Evolutionary conservation across 2,113 vertebrate species (phyloP).

Genomic region (Micronisus gabar): DNA sequence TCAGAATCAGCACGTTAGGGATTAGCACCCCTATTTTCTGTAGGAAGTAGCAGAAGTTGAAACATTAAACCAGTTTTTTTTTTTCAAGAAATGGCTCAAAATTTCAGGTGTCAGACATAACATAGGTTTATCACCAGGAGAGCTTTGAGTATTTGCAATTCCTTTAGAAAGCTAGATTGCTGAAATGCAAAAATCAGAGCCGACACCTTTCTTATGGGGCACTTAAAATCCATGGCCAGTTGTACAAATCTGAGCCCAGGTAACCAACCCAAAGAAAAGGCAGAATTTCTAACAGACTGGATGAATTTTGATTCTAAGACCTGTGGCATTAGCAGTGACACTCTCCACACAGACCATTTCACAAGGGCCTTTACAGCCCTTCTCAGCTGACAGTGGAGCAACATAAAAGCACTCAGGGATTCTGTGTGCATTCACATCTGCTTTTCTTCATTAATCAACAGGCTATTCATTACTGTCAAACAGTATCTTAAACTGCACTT

Average conservation of each 20-base stretch:
- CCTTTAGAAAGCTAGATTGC: neutral
- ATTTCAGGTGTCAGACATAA: neutral
- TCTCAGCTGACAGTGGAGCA: neutral
- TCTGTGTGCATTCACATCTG: neutral
- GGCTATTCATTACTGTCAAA: neutral
- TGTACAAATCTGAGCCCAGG: neutral
- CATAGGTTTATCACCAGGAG: neutral
- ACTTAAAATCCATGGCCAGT: neutral
- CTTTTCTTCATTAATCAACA: neutral
- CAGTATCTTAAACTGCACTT: neutral
- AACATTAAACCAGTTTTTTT: neutral
- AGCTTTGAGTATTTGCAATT: neutral
- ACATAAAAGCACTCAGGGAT: neutral
- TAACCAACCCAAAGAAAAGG: neutral
- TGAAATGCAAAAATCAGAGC: neutral
- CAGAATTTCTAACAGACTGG: neutral
- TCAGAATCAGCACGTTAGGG: neutral
- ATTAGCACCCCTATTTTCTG: neutral
- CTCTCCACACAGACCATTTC: neutral
- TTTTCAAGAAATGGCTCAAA: neutral
- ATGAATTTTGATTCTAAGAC: neutral
- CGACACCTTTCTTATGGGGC: fast-evolving
- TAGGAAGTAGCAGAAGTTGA: neutral
- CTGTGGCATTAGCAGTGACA: neutral
- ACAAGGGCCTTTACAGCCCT: neutral